Evolutionary conservation across 2,113 vertebrate genomes (phyloP).

Genomic region (Lycaon pictus): DNA sequence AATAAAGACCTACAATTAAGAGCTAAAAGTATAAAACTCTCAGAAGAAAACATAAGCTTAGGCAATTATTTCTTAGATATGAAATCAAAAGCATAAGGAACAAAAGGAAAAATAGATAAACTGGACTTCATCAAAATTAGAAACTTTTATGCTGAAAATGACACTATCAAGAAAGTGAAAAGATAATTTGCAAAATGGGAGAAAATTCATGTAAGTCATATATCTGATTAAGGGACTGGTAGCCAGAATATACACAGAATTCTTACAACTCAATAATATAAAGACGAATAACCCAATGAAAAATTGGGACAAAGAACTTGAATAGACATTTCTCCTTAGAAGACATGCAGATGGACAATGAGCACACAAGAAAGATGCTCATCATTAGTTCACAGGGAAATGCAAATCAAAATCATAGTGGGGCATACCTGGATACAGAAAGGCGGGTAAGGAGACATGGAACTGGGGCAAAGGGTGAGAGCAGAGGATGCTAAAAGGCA

Average conservation of each 20-base stretch:
- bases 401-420: neutral
- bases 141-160: neutral
- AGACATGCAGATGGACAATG: neutral
- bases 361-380: neutral
- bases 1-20: neutral
- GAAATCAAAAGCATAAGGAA: neutral
- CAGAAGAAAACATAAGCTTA: neutral
- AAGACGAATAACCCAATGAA: neutral
- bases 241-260: neutral
- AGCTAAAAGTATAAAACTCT: neutral
- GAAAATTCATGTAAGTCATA: neutral
- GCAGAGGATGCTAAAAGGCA: neutral
- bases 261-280: neutral
- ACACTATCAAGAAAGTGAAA: neutral
- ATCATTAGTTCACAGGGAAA: neutral
- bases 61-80: neutral
- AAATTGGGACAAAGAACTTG: neutral
- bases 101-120: neutral
- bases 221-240: neutral
- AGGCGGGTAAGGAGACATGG: neutral
- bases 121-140: neutral
- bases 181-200: neutral
- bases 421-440: neutral
- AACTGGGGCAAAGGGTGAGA: accelerated
- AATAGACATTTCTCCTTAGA: neutral